Evolutionary conservation across 2,888 invertebrate genomes (phyloP), one percentile per base, ranked within the genome.

Genomic region (Trichacis sp.): DNA sequence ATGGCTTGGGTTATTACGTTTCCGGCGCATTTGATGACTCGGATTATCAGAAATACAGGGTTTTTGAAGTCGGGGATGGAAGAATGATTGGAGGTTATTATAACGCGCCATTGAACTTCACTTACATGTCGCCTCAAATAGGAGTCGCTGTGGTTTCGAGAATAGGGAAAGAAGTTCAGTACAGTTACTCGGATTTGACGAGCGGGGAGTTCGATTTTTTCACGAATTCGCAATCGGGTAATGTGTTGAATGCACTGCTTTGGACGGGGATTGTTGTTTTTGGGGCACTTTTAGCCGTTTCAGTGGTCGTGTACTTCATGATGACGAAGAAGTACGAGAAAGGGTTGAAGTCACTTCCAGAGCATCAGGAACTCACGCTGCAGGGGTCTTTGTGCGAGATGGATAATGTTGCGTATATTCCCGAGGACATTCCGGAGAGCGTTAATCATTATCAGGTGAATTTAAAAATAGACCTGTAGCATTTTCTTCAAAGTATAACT

Each of bases 331-430:
- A 78, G 33, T 68, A 64, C 19, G 55, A 67, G 45, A 51, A 63
- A 24, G 69, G 64, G 2, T 83, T 88, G 14, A 81, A 85, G 5
- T 84, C 88, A 42, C 81, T 88, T 24, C 86, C 88, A 3, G 89
- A 90, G 69, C 87, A 88, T 38, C 91, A 91, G 73, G 91, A 91
- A 78, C 84, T 91, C 85, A 92, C 93, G 0, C 81, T 94, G 17
- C 93, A 93, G 77, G 93, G 93, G 59, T 92, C 93, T 0, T 90
- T 93, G 76, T 88, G 92, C 64, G 93, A 93, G 85, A 89, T 92
- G 55, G 94, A 93, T 81, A 94, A 93, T 78, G 88, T 92, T 73
- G 93, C 91, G 0, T 94, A 92, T 73, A 87, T 93, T 15, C 89
- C 90, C 15, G 93, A 93, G 73, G 92, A 92, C 66, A 88, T 91